Evolutionary conservation across 2,888 invertebrate genomes (phyloP), one percentile per base, ranked within the genome.

Genomic region (Cylloceria caligata): DNA sequence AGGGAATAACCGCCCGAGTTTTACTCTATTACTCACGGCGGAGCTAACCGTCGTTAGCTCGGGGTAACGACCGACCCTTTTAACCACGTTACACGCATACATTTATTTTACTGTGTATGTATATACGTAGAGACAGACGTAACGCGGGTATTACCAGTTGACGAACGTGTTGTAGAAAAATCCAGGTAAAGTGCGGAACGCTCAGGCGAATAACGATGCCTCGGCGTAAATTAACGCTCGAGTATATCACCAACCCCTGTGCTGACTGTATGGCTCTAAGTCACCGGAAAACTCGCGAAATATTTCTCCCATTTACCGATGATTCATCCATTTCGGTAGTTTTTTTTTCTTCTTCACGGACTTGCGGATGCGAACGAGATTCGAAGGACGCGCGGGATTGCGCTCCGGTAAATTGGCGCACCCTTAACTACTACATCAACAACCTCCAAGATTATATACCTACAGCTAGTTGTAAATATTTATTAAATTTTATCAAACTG

Each of bases 31-130:
- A 24, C 16, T 30, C 57, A 16, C 16, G 16, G 55, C 80, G 86
- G 86, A 79, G 77, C 84, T 79, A 83, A 80, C 76, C 86, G 83
- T 85, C 85, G 84, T 86, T 87, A 85, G 85, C 84, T 85, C 68
- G 75, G 84, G 85, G 84, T 88, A 88, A 89, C 86, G 86, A 88
- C 86, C 88, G 80, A 74, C 76, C 84, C 79, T 81, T 82, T 82
- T 47, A 69, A 69, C 76, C 80, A 65, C 85, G 83, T 78, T 57
- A 69, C 57, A 75, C 74, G 36, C 69, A 19, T n/a, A 7, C 47
- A 24, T 71, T 52, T 52, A 36, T 39, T 47, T 49, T 21, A 30
- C 30, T 21, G 19, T 24, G 60, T 42, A 71, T 24, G 69, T 42
- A 9, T 6, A 16, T 16, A 45, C 19, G 7, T 24, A 52, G 1